phyloP scores from a whole-genome alignment of 2,797 vertebrate genomes.

The Varecia variegata region DNA sequence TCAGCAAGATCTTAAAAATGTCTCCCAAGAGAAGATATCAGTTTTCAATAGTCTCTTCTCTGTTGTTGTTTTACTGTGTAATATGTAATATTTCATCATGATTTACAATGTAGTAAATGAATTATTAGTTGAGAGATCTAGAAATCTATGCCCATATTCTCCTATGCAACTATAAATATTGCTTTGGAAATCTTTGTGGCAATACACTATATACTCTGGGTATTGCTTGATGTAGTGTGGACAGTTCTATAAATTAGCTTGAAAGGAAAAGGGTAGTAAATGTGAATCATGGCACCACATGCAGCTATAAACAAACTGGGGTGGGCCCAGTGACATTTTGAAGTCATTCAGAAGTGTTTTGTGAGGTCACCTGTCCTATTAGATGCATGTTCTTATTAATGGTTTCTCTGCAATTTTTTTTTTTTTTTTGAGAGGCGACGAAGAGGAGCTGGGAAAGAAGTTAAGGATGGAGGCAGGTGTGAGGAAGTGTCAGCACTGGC shows the following conservation, averaged over 20 bases:
- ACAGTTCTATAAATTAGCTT: slow-evolving; percentile 73
- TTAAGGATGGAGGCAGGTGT: not conserved
- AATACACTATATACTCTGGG: slow-evolving; percentile 49
- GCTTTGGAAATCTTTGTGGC: slow-evolving; percentile 69
- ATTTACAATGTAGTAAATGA: slow-evolving; percentile 65
- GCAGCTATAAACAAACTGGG: slow-evolving; percentile 75
- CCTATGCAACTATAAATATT: slow-evolving; percentile 69
- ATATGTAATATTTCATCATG: slow-evolving; percentile 62
- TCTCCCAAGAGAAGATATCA: slow-evolving; percentile 53
- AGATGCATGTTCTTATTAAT: slow-evolving; percentile 71
- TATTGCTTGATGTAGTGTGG: slow-evolving; percentile 52
- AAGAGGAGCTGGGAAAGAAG: slow-evolving; percentile 18
- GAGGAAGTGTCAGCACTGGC: slow-evolving; percentile 47
- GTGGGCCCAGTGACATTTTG: slow-evolving; percentile 68
- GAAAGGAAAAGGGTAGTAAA: slow-evolving; percentile 70
- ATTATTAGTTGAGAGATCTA: slow-evolving; percentile 62
- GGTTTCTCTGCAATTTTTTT: slow-evolving; percentile 19
- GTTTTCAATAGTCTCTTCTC: slow-evolving; percentile 61
- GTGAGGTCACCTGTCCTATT: slow-evolving; percentile 75
- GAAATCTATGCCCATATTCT: slow-evolving; percentile 62
- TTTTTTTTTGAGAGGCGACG: not conserved
- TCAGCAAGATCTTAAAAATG: slow-evolving; percentile 62
- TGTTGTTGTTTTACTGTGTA: slow-evolving; percentile 52
- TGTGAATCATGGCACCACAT: slow-evolving; percentile 64
- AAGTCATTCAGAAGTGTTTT: slow-evolving; percentile 74